Conservation (phyloP, 2,113 vertebrate species). For the Myrmecobius fasciatus region DNA sequence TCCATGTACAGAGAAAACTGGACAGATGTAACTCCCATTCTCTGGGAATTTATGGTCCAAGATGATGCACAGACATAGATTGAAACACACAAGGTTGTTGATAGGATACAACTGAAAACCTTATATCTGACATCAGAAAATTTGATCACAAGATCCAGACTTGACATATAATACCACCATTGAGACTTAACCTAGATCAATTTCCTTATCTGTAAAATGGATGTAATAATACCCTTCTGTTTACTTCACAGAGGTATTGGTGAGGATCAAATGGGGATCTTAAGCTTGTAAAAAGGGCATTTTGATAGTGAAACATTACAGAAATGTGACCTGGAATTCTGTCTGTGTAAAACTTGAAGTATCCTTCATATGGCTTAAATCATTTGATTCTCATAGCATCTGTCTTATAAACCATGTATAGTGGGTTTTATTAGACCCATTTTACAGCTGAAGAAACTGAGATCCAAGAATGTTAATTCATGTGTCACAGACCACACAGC, state of each 20-base stretch:
- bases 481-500: conserved; percentile 18
- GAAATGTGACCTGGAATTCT: neutral
- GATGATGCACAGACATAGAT: neutral
- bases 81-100: neutral
- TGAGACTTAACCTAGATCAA: neutral
- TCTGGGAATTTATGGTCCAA: neutral
- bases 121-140: neutral
- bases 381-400: too few species aligned
- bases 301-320: neutral
- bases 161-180: neutral
- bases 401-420: too few species aligned
- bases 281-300: neutral
- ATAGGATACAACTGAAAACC: neutral
- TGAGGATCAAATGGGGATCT: neutral
- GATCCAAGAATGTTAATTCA: conserved; percentile 30
- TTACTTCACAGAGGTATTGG: neutral
- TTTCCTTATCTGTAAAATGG: neutral
- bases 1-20: neutral
- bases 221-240: neutral
- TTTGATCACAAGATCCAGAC: neutral
- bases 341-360: neutral
- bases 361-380: neutral
- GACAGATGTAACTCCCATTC: neutral
- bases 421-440: too few species aligned
- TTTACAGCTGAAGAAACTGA: too few species aligned